Conservation (phyloP, 2,888 invertebrate species). For the Nomada ferruginata region DNA sequence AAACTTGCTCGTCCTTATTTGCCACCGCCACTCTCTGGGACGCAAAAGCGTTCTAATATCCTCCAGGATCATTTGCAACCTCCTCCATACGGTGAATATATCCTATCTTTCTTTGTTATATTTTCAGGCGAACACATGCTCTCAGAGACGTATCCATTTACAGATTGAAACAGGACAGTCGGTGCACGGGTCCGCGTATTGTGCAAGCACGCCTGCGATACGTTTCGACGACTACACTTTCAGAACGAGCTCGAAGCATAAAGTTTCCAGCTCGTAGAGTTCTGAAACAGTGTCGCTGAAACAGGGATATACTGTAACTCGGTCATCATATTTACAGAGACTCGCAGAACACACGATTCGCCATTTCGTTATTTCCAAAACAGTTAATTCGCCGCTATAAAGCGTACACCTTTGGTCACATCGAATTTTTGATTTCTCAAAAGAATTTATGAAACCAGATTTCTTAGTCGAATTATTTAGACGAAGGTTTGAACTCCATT, state of each 20-base stretch:
- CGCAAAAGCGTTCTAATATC: constrained; percentile 15
- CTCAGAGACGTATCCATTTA: constrained; percentile 27
- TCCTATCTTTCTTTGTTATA: background rate
- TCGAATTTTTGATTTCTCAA: too few relatives aligned
- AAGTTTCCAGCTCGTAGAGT: constrained; percentile 46
- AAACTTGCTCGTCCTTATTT: background rate
- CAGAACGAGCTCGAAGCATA: constrained; percentile 45
- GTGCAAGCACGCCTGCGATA: background rate
- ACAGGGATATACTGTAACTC: constrained; percentile 15
- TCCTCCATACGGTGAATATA: too few relatives aligned
- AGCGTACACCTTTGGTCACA: too few relatives aligned
- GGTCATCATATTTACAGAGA: constrained; percentile 17
- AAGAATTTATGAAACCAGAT: too few relatives aligned
- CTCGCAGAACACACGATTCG: background rate
- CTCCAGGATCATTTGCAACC: background rate
- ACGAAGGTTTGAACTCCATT: too few relatives aligned
- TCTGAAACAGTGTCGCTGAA: constrained; percentile 44
- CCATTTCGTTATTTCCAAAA: background rate
- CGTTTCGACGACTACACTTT: constrained; percentile 50
- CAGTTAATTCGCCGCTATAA: background rate
- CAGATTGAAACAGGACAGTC: constrained; percentile 37
- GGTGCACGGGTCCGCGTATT: constrained; percentile 9
- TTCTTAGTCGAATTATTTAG: too few relatives aligned
- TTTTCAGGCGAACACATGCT: background rate
- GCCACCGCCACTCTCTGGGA: background rate